A percentile compares a stretch with the other conserved stretches of the same genome.
Evolutionary conservation across 1,140 invertebrate genomes (phyloP).

Genomic region (Drosophila parvula): DNA sequence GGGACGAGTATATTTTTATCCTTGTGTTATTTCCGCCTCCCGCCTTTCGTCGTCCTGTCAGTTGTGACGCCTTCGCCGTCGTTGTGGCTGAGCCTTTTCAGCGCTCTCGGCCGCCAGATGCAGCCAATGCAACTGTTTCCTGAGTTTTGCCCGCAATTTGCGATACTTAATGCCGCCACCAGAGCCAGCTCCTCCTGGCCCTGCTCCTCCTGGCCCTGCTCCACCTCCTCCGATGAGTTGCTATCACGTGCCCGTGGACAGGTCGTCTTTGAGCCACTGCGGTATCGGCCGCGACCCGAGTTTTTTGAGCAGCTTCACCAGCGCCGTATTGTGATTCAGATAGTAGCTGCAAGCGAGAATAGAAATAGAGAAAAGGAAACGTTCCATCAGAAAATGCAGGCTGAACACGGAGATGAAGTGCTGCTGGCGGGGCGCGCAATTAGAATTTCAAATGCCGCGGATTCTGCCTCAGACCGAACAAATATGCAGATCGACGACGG

Average conservation of each 20-base stretch:
- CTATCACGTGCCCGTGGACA: constrained; percentile 85
- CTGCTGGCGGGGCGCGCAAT: constrained; percentile 5
- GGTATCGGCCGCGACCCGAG: constrained; percentile 92
- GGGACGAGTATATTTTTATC: no score
- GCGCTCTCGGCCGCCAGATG: constrained; percentile 38
- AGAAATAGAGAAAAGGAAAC: constrained; percentile 8
- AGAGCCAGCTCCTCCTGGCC: constrained; percentile 26
- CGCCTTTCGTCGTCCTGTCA: no score
- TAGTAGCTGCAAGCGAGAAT: constrained; percentile 88
- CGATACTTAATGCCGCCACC: constrained; percentile 68
- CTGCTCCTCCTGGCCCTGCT: constrained; percentile 18
- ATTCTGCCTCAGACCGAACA: constrained; percentile 13
- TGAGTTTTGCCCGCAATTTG: constrained; percentile 80
- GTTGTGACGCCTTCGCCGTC: constrained; percentile 31
- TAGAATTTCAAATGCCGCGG: constrained; percentile 50
- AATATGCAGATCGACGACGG: constrained; percentile 41
- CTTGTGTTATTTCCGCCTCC: no score
- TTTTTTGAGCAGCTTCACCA: constrained; percentile 95
- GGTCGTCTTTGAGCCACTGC: constrained; percentile 96
- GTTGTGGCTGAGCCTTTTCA: constrained; percentile 15
- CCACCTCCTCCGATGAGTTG: constrained; percentile 51
- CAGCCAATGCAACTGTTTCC: constrained; percentile 79
- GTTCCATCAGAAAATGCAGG: constrained; percentile 19
- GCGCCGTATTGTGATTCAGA: constrained; percentile 95
- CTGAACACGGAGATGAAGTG: constrained; percentile 3